phyloP scores from a whole-genome alignment of 1,140 invertebrate genomes.

The Saccostrea glomerata region DNA sequence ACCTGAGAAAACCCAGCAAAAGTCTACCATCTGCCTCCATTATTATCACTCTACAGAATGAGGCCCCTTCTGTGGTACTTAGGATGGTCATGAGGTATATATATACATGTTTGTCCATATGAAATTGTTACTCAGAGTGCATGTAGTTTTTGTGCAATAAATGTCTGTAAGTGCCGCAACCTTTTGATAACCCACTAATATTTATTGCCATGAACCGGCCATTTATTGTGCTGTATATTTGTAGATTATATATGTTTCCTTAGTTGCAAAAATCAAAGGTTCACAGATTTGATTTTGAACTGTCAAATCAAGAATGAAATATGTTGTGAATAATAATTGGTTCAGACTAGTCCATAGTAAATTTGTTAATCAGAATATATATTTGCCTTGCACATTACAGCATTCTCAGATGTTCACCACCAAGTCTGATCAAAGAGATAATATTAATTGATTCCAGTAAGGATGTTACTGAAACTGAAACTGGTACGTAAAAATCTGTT shows the following conservation, averaged over 20 bases:
- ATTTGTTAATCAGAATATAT: background rate
- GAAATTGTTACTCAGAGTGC: background rate
- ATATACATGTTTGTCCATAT: no score
- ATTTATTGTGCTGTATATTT: no score
- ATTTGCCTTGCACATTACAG: slow-evolving; percentile 78
- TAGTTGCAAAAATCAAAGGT: no score
- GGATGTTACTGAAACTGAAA: no score
- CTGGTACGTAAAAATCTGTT: slow-evolving; percentile 66
- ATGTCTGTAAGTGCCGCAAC: no score
- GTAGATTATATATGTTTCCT: no score
- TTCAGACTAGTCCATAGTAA: no score
- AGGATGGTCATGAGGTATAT: slow-evolving; percentile 83
- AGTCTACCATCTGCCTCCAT: slow-evolving; percentile 82
- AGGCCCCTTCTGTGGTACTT: slow-evolving; percentile 90
- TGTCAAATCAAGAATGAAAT: no score
- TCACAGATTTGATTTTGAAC: no score
- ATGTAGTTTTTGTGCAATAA: background rate
- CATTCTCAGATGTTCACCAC: slow-evolving; percentile 90
- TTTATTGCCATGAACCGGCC: no score
- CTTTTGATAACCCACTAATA: no score
- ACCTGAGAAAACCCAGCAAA: background rate
- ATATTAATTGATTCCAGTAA: slow-evolving; percentile 92
- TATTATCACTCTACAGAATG: slow-evolving; percentile 92
- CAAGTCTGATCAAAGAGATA: slow-evolving; percentile 89
- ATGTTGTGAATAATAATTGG: no score